Base-by-base conservation (phyloP, 2,113 vertebrate genomes). In the Pollachius pollachius region DNA sequence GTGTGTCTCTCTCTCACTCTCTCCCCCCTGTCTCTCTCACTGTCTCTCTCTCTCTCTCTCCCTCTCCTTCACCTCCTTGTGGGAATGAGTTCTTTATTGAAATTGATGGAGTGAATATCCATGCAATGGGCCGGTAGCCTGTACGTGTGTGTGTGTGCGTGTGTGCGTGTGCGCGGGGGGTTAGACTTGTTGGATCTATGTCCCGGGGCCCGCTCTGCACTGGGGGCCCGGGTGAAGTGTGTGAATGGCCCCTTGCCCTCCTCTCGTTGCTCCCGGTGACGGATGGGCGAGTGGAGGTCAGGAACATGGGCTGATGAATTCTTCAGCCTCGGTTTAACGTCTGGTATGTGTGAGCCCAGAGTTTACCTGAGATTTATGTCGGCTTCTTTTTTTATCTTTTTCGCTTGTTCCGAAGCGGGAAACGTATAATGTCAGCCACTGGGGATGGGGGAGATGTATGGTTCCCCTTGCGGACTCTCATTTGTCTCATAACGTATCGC, bases 271-370 rank as follows among this genome's bases (percentile, higher is more conserved):
- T 37, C 34, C 48, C 4, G 62, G 70, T 63, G 74, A 86, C 74
- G 68, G 23, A 77, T 70, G 76, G 30, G 30, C 30, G 4, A 34
- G 6, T 7, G 30, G 30, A 34, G 30, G 30, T 34, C 73, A 54
- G 17, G 16, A 72, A 83, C 81, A 73, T 75, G 52, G 15, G 34
- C 76, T 37, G 77, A 65, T 79, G 81, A 84, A 77, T 85, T 78
- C 73, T 90, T 87, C 87, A 88, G 85, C 84, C 83, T 77, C 81
- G 74, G 74, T 89, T 91, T 83, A 87, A 80, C 65, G 77, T 86
- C 73, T 86, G 89, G 84, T 86, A 84, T 85, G 85, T 78, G 77
- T 71, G 77, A 87, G 76, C 52, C 71, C 34, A 0, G n/a, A 74
- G 76, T 74, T 71, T 72, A 79, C 77, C 76, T 74, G 73, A 84